Conservation (phyloP, 2,888 invertebrate species). For the Trissolcus brochymenae region DNA sequence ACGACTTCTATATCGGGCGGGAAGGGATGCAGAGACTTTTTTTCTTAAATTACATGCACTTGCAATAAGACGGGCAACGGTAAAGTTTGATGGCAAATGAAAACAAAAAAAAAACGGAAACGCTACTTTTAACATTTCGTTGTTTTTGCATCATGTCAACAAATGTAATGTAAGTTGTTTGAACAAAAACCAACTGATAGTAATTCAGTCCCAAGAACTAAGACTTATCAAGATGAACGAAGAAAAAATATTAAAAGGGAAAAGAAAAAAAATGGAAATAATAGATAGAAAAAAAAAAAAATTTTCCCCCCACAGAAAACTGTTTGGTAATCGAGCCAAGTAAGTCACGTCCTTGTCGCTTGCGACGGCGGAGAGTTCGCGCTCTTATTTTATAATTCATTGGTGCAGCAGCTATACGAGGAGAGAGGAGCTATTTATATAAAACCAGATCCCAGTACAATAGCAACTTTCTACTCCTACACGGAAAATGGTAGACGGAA, state of each 20-base stretch:
- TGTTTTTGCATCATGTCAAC: conserved; percentile 23
- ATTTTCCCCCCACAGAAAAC: no score
- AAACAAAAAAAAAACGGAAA: conserved; percentile 5
- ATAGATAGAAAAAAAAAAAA: no score
- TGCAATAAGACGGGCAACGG: conserved; percentile 17
- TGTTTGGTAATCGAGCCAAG: conserved; percentile 1
- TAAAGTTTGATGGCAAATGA: neutral
- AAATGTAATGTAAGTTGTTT: conserved; percentile 14
- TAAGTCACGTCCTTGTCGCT: no score
- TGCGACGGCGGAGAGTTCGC: neutral
- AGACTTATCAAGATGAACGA: no score
- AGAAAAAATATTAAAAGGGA: no score
- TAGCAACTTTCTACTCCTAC: conserved; percentile 75
- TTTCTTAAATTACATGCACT: conserved; percentile 11
- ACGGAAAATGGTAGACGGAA: conserved; percentile 62
- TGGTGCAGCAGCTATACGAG: conserved; percentile 49
- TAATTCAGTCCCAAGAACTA: no score
- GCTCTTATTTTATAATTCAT: conserved; percentile 60
- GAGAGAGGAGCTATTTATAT: conserved; percentile 70
- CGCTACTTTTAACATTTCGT: conserved; percentile 7
- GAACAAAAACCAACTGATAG: neutral
- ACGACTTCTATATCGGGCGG: conserved; percentile 18
- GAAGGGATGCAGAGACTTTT: conserved; percentile 7
- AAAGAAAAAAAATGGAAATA: no score
- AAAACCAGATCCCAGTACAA: conserved; percentile 74